Conservation (phyloP, 2,113 vertebrate genomes). For the Lasiurus borealis region DNA sequence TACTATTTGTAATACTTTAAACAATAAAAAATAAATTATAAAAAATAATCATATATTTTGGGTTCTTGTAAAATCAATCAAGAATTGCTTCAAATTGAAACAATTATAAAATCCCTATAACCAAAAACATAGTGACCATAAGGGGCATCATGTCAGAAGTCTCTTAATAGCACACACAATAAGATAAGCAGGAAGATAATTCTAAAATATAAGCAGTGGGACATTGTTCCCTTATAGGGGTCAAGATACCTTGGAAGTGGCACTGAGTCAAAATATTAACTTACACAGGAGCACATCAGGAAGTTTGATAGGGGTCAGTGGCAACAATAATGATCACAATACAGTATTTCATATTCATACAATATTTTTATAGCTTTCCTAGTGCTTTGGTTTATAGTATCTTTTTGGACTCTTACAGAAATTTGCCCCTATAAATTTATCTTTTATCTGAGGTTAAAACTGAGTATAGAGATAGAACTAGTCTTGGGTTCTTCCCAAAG, state of each 20-base stretch:
- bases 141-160: not conserved
- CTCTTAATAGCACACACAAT: not conserved
- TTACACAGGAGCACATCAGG: not conserved
- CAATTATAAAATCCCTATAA: not conserved
- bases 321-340: not conserved
- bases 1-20: no score
- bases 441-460: not conserved
- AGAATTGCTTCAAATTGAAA: not conserved
- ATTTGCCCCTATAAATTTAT: not conserved
- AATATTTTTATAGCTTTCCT: not conserved
- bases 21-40: no score
- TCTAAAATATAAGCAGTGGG: not conserved
- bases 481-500: not conserved
- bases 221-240: not conserved
- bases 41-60: not conserved
- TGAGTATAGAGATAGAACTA: not conserved
- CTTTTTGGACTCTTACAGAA: not conserved
- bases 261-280: not conserved
- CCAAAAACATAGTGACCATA: not conserved
- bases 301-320: not conserved
- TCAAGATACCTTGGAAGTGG: not conserved
- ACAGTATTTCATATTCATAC: not conserved
- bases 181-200: not conserved
- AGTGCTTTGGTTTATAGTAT: not conserved
- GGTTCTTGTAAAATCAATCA: not conserved